Percentiles rank a stretch among this genome's conserved stretches.
Evolutionary conservation across 2,888 invertebrate species (phyloP).

Genomic region (Stenichneumon culpator): DNA sequence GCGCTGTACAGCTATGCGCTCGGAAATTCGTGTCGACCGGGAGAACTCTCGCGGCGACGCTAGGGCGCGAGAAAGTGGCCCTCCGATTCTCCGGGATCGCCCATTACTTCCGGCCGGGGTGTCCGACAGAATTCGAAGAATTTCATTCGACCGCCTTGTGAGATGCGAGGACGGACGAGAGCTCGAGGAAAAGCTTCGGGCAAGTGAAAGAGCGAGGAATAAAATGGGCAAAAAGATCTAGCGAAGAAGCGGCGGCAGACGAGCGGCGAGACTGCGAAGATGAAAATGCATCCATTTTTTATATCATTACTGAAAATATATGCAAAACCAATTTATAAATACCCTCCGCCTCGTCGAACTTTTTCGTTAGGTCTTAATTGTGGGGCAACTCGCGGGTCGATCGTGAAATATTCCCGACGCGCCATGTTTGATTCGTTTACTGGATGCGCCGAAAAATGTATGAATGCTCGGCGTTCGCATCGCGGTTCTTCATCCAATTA

Average conservation of each 20-base stretch:
- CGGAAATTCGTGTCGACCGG: conserved; percentile 22
- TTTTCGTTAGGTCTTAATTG: not conserved
- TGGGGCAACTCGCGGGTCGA: not conserved
- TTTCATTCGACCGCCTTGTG: conserved; percentile 55
- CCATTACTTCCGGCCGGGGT: conserved; percentile 60
- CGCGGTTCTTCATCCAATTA: not conserved
- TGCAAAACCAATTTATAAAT: not conserved
- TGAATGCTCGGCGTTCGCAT: not conserved
- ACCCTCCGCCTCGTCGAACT: not conserved
- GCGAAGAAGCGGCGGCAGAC: not conserved
- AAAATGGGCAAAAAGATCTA: conserved; percentile 23
- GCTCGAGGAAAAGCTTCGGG: conserved; percentile 57
- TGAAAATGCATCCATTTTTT: not conserved
- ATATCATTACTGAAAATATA: not conserved
- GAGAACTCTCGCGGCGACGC: conserved; percentile 70
- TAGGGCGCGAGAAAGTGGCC: conserved; percentile 75
- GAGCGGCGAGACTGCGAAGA: not conserved
- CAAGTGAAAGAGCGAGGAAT: conserved; percentile 21
- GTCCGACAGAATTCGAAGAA: conserved; percentile 63
- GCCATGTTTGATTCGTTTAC: not conserved
- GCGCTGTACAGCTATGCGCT: not conserved
- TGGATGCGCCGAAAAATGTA: not conserved
- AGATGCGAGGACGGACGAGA: conserved; percentile 12
- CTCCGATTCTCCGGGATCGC: conserved; percentile 57
- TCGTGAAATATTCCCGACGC: not conserved